Evolutionary conservation across 2,888 invertebrate genomes (phyloP).

Genomic region (Lampropteryx suffumata): DNA sequence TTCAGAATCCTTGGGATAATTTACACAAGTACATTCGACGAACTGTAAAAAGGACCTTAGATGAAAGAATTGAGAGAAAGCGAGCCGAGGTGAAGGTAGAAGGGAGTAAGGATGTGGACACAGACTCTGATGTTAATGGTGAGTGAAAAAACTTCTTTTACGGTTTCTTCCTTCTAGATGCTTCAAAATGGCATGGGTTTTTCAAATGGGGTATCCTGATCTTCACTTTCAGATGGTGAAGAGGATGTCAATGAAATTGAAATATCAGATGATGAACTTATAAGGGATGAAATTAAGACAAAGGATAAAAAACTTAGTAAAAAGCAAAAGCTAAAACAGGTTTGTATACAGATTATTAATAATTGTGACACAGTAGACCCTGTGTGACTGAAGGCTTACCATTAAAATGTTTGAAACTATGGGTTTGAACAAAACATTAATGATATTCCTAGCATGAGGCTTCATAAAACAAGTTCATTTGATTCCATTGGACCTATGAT

Average conservation of each 20-base stretch:
- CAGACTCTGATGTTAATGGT: conserved; percentile 74
- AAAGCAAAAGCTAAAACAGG: conserved; percentile 71
- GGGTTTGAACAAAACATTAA: no score
- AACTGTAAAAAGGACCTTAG: conserved; percentile 90
- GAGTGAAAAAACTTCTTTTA: conserved; percentile 36
- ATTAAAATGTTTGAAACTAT: no score
- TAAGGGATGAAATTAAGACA: conserved; percentile 86
- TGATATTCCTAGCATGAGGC: no score
- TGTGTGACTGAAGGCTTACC: no score
- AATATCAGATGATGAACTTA: conserved; percentile 90
- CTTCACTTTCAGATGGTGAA: conserved; percentile 57
- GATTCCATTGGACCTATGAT: no score
- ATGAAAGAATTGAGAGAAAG: conserved; percentile 89
- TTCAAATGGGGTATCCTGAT: no score
- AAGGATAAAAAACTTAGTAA: conserved; percentile 84
- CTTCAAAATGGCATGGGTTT: no score
- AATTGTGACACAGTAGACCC: no score
- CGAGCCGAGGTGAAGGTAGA: conserved; percentile 73
- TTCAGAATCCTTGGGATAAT: conserved; percentile 90
- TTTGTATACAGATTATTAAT: no score
- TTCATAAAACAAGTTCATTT: no score
- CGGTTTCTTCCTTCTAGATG: no score
- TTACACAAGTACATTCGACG: conserved; percentile 90
- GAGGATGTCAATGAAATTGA: conserved; percentile 79
- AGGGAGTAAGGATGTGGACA: conserved; percentile 73